Evolutionary conservation across 2,888 invertebrate genomes (phyloP).

Genomic region (Metacarcinus magister): DNA sequence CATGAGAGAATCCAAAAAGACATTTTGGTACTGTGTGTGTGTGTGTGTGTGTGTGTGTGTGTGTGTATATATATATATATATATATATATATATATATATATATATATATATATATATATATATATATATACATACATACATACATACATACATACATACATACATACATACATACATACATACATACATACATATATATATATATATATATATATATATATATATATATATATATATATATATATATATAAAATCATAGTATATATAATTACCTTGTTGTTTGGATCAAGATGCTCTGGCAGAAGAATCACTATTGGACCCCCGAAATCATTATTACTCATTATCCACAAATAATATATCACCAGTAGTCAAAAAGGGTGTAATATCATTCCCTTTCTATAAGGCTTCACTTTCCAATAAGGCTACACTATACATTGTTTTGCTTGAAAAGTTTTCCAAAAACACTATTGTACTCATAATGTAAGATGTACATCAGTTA

Average conservation of each 20-base stretch:
- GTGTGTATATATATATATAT: too few relatives aligned
- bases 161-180: too few relatives aligned
- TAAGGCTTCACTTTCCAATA: not conserved
- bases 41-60: too few relatives aligned
- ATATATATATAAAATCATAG: not conserved
- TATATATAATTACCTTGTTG: not conserved
- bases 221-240: too few relatives aligned
- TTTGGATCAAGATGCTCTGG: slow-evolving; percentile 76
- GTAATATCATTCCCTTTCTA: not conserved
- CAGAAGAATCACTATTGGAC: slow-evolving; percentile 80
- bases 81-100: too few relatives aligned
- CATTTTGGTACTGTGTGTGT: too few relatives aligned
- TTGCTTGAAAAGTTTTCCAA: not conserved
- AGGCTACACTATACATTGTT: not conserved
- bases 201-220: too few relatives aligned
- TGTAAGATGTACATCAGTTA: not conserved
- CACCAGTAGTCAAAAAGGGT: not conserved
- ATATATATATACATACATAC: too few relatives aligned
- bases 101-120: too few relatives aligned
- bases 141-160: too few relatives aligned
- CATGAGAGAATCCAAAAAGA: too few relatives aligned
- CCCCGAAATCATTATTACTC: slow-evolving; percentile 74
- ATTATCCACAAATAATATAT: slow-evolving; percentile 62
- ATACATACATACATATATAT: too few relatives aligned
- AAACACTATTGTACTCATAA: not conserved